These are phyloP conservation scores for Hemistola chrysoprasaria DNA, from an alignment of 2,888 invertebrate genomes.

Conservation along the genomic window DNA sequence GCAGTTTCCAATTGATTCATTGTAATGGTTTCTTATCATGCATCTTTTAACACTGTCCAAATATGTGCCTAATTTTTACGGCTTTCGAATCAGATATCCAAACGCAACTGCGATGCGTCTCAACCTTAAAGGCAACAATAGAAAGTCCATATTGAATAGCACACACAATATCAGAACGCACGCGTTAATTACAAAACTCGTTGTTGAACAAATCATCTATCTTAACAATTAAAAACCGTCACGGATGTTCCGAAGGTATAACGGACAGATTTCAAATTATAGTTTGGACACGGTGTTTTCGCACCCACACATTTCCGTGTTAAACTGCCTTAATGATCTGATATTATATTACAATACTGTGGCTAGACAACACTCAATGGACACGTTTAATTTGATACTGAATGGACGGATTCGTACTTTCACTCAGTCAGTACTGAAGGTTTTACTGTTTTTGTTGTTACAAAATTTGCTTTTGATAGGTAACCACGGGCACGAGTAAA, in stretches of 20 bases:
- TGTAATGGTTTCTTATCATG: no score
- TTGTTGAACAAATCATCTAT: constrained; percentile 69
- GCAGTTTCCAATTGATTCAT: no score
- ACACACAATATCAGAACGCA: constrained; percentile 58
- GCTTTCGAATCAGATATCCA: not conserved
- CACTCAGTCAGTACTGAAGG: not conserved
- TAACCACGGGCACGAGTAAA: no score
- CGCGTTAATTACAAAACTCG: constrained; percentile 70
- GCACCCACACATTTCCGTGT: constrained; percentile 81
- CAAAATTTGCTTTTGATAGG: no score
- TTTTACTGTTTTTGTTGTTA: constrained; percentile 1
- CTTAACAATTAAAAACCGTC: constrained; percentile 70
- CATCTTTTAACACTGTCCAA: constrained; percentile 7
- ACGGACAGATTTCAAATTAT: constrained; percentile 74
- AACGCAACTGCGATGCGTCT: constrained; percentile 5
- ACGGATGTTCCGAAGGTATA: constrained; percentile 52
- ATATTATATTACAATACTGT: constrained; percentile 76
- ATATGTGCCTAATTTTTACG: constrained; percentile 13
- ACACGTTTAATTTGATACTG: constrained; percentile 31
- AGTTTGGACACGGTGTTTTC: constrained; percentile 78
- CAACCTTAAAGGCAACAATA: constrained; percentile 36
- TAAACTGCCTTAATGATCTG: constrained; percentile 72
- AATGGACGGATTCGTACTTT: constrained; percentile 13
- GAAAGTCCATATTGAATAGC: constrained; percentile 56
- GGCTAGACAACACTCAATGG: constrained; percentile 60